Evolutionary conservation across 2,113 vertebrate genomes (phyloP).

Genomic region (Leucopsar rothschildi): DNA sequence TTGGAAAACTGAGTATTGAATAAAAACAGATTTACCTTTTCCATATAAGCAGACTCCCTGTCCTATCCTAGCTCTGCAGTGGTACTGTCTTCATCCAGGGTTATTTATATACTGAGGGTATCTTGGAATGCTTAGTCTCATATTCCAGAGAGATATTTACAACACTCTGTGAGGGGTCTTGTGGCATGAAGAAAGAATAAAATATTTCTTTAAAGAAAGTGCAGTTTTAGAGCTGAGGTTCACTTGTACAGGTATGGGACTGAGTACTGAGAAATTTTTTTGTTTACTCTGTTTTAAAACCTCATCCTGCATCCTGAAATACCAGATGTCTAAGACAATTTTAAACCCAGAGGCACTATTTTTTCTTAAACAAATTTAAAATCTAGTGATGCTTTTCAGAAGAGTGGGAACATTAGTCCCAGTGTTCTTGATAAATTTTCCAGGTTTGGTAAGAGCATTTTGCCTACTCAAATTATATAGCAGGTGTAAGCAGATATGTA

Average conservation of each 20-base stretch:
- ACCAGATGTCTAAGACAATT: background rate
- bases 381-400: background rate
- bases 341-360: background rate
- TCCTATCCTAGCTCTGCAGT: background rate
- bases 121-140: background rate
- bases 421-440: background rate
- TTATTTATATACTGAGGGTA: background rate
- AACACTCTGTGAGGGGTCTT: background rate
- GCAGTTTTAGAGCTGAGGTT: background rate
- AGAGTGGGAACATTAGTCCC: background rate
- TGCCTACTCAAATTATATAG: constrained; percentile 36
- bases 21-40: constrained; percentile 63
- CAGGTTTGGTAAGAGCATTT: constrained; percentile 4
- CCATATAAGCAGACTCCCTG: background rate
- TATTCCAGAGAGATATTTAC: background rate
- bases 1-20: constrained; percentile 66
- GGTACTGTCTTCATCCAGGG: background rate
- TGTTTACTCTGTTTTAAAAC: background rate
- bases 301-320: background rate
- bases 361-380: background rate
- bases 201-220: background rate
- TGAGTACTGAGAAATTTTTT: background rate
- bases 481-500: background rate
- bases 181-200: background rate
- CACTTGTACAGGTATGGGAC: background rate